Conservation (phyloP, 2,113 vertebrate genomes). For the Melierax canorus region DNA sequence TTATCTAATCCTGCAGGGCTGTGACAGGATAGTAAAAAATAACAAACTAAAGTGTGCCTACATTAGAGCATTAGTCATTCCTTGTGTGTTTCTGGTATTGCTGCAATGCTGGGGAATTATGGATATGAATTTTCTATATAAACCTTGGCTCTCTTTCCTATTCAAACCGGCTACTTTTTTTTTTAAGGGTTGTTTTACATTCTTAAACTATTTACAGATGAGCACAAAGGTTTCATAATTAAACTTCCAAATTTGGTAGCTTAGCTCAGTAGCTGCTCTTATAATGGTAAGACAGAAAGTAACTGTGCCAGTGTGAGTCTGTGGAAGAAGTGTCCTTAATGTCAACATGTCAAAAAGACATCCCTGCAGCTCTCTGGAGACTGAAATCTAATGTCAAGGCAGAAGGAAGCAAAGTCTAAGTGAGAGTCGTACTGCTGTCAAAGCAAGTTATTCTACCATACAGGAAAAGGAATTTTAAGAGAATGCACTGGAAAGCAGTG, state of each 20-base stretch:
- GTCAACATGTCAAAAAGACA: slow-evolving; percentile 53
- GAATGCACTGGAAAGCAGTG: slow-evolving; percentile 5
- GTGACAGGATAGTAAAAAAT: slow-evolving; percentile 14
- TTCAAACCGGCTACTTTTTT: background rate
- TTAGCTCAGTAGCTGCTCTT: background rate
- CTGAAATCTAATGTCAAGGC: slow-evolving; percentile 48
- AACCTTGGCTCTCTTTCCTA: background rate
- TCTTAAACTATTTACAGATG: background rate
- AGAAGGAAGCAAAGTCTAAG: slow-evolving; percentile 43
- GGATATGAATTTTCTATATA: background rate
- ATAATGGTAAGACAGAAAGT: background rate
- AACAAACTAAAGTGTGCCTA: slow-evolving; percentile 3
- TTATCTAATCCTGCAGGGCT: slow-evolving; percentile 17
- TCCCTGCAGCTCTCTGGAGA: slow-evolving; percentile 49
- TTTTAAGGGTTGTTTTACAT: background rate
- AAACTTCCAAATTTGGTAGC: background rate
- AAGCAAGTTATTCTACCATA: slow-evolving; percentile 49
- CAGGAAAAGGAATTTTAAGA: slow-evolving; percentile 31
- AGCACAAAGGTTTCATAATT: background rate
- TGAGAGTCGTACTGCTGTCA: slow-evolving; percentile 9
- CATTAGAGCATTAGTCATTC: slow-evolving; percentile 18
- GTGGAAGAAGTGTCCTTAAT: slow-evolving; percentile 59
- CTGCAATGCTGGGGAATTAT: background rate
- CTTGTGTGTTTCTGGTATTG: background rate
- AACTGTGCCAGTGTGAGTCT: background rate